Evolutionary conservation across 2,888 invertebrate genomes (phyloP).

Genomic region (Troides helena): DNA sequence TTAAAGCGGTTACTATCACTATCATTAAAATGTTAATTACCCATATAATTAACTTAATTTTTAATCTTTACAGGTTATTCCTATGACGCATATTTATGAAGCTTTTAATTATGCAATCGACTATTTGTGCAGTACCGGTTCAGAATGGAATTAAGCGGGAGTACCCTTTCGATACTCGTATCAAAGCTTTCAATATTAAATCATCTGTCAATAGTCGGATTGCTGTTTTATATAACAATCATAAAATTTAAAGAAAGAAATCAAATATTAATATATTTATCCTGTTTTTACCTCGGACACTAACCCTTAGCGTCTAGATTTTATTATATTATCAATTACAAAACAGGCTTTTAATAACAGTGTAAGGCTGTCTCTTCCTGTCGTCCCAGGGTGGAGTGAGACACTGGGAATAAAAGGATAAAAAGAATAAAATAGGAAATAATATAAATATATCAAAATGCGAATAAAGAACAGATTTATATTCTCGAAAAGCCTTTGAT

Average conservation of each 20-base stretch:
- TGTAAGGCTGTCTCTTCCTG: too few species aligned
- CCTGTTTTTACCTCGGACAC: too few species aligned
- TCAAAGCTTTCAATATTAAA: not conserved
- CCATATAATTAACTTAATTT: not conserved
- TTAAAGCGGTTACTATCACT: not conserved
- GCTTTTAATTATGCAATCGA: conserved; percentile 14
- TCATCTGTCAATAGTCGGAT: not conserved
- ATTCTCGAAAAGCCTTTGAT: too few species aligned
- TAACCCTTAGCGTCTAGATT: too few species aligned
- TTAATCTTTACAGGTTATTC: conserved; percentile 1
- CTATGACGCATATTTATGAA: conserved; percentile 4
- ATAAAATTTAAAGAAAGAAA: not conserved
- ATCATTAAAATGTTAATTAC: not conserved
- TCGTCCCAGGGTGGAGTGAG: too few species aligned
- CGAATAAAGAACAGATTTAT: too few species aligned
- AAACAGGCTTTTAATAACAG: too few species aligned
- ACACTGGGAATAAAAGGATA: too few species aligned
- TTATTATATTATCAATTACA: too few species aligned
- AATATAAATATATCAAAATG: too few species aligned
- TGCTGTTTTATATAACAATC: not conserved
- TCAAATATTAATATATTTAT: not conserved
- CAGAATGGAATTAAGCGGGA: not conserved
- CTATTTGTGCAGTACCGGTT: not conserved
- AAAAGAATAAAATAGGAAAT: too few species aligned
- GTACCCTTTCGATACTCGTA: not conserved